These are phyloP conservation scores for Seladonia tumulorum DNA, from an alignment of 2,888 invertebrate species.

Conservation along the genomic window DNA sequence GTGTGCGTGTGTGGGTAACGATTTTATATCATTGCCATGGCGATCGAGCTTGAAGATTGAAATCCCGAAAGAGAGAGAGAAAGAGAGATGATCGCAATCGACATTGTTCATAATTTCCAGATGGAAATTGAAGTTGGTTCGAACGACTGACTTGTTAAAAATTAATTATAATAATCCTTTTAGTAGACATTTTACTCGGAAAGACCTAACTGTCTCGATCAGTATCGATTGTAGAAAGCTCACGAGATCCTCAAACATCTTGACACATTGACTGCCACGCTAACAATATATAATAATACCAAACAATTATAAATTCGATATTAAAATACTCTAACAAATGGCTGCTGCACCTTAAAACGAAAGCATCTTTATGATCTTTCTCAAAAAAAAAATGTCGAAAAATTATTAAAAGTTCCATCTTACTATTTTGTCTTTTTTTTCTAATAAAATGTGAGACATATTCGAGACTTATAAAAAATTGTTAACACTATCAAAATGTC, in stretches of 20 bases:
- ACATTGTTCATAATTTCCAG: not conserved
- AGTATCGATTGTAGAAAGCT: not conserved
- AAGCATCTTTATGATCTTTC: not conserved
- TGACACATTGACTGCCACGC: not conserved
- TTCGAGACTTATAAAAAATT: not conserved
- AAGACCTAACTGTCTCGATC: not conserved
- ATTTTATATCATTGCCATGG: slow-evolving; percentile 44
- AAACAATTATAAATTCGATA: not conserved
- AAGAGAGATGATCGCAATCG: slow-evolving; percentile 6
- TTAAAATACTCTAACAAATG: no score
- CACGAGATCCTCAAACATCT: not conserved
- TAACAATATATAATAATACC: no score
- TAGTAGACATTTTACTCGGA: not conserved
- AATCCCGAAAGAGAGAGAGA: not conserved
- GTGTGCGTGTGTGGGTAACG: not conserved
- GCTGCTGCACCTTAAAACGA: no score
- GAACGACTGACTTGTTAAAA: not conserved
- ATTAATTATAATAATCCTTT: not conserved
- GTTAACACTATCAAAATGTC: not conserved
- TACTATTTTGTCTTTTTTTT: not conserved
- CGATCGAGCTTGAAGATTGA: not conserved
- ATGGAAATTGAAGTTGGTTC: not conserved
- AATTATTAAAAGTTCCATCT: not conserved
- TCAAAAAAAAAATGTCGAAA: not conserved
- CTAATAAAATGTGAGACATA: not conserved